Conservation (phyloP, 2,797 vertebrate genomes). For the Spondyliosoma cantharus region DNA sequence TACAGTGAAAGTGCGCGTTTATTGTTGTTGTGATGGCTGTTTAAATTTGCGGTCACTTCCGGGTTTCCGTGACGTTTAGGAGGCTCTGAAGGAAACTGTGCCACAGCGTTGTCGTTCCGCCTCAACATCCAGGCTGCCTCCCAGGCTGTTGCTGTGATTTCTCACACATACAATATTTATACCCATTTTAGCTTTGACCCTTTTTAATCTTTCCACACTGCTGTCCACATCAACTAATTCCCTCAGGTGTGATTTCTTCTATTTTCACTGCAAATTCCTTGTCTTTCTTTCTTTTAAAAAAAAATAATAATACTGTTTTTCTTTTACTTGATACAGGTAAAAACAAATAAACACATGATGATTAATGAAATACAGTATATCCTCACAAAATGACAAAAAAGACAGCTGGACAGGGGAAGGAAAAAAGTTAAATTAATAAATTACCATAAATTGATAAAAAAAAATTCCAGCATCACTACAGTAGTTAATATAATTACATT, state of each 20-base stretch:
- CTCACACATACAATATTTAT: neutral
- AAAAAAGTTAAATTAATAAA: too few species aligned
- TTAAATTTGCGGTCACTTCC: constrained; percentile 75
- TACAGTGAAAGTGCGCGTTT: constrained; percentile 56
- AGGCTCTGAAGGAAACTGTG: constrained; percentile 50
- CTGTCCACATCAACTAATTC: neutral
- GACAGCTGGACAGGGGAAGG: too few species aligned
- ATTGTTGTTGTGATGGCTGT: constrained; percentile 71
- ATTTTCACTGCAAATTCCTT: neutral
- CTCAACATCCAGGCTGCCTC: neutral
- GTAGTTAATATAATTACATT: too few species aligned
- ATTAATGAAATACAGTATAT: too few species aligned
- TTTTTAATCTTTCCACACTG: neutral
- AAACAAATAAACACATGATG: too few species aligned
- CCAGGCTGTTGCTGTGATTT: neutral
- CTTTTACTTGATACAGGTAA: too few species aligned
- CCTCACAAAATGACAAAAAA: too few species aligned
- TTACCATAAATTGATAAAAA: too few species aligned
- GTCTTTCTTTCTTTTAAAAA: neutral
- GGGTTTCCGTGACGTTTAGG: constrained; percentile 53
- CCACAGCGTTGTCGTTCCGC: constrained; percentile 48
- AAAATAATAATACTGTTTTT: too few species aligned
- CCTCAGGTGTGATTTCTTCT: neutral
- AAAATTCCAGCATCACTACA: too few species aligned
- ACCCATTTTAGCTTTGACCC: neutral